These are phyloP conservation scores for Meghimatium bilineatum DNA, from an alignment of 2,888 invertebrate species.

Conservation along the genomic window DNA sequence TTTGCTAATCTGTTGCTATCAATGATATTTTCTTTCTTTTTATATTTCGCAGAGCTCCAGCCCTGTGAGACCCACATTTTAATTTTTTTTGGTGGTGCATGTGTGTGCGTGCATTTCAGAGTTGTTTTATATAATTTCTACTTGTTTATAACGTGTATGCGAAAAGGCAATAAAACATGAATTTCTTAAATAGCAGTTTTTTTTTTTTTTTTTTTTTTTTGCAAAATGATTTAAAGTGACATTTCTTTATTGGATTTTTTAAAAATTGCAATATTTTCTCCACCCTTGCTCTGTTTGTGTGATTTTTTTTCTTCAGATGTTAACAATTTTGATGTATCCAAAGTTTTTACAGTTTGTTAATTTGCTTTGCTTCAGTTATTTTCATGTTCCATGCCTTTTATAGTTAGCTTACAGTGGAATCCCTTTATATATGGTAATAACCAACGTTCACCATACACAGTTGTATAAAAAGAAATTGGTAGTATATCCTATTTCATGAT, in stretches of 20 bases:
- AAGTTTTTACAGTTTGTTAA: neutral
- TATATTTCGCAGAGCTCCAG: slow-evolving; percentile 39
- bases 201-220: no score
- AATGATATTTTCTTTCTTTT: neutral
- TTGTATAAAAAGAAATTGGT: no score
- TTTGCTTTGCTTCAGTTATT: neutral
- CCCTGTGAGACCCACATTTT: slow-evolving; percentile 41
- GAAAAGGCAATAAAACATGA: slow-evolving; percentile 10
- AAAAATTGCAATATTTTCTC: no score
- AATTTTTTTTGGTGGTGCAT: slow-evolving; percentile 15
- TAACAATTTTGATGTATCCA: neutral
- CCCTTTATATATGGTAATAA: no score
- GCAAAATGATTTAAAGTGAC: neutral
- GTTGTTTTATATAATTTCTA: neutral
- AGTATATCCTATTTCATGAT: no score
- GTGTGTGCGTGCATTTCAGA: neutral
- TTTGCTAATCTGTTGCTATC: neutral
- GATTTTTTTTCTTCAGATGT: neutral
- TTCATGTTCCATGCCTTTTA: neutral
- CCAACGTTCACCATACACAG: no score
- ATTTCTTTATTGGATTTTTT: neutral
- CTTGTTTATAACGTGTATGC: neutral
- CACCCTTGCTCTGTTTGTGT: no score
- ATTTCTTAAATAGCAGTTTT: slow-evolving; percentile 9
- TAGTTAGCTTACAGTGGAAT: no score